Evolutionary conservation across 2,113 vertebrate species (phyloP), one percentile per base, ranked within the genome.

Genomic region (Holacanthus passer): DNA sequence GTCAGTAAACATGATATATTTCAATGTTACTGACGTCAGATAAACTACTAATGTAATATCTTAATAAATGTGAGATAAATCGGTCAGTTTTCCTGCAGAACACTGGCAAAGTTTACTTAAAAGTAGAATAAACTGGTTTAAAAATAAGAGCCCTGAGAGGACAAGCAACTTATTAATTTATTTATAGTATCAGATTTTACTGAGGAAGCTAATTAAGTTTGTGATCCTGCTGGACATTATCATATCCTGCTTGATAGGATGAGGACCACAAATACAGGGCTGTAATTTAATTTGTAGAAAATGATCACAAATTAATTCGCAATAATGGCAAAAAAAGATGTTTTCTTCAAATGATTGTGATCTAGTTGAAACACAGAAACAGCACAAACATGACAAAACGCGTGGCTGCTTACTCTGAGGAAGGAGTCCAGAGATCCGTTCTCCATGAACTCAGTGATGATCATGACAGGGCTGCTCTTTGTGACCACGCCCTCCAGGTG

Each of bases 391-490:
- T 41, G 3, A 10, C 11, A 22, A 41, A 64, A 53, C 1, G 27
- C 37, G 3, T 0, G 22, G 14, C 16, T 41, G 35, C 96, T 68
- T 95, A 99, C 98, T 94, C 98, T 93, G 45, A 99, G 96, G 94
- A 99, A 99, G 80, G 98, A 98, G 87, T 99, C 98, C 89, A 99
- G 93, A 0, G 98, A 99, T 50, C 98, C 98, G 0, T 99, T 99
- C 94, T 99, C 98, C 98, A 99, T 99, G 95, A 99, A 99, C 93
- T 99, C 98, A 0, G 98, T 99, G 85, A 99, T 95, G 91, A 99
- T 99, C 97, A 99, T 98, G 78, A 99, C 97, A 0, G 98, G 98
- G 0, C 96, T 96, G 91, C 97, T 99, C 93, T 99, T 99, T 91
- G 98, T 99, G 91, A 99, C 98, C 48, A 99, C 98, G 0, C 98